A percentile compares a stretch with the other conserved stretches of the same genome.
Conservation (phyloP, 2,113 vertebrate genomes). For the Esox niger region DNA sequence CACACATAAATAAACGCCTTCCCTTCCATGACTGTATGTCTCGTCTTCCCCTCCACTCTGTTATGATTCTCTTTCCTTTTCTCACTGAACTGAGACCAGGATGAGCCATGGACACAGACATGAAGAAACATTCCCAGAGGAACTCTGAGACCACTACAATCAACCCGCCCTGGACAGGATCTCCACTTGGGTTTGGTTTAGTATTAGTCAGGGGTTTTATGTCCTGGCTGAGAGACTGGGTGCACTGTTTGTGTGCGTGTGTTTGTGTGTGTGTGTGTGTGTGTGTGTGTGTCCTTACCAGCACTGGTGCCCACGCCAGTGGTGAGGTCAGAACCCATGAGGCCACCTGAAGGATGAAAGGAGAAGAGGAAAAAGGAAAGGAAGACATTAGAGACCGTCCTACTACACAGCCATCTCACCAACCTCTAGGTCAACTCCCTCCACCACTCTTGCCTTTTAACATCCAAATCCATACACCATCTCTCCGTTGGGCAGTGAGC, state of each 20-base stretch:
- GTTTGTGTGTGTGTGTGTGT: slow-evolving; percentile 37
- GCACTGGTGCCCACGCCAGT: slow-evolving; percentile 99
- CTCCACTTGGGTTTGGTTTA: slow-evolving; percentile 60
- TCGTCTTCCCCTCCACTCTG: slow-evolving; percentile 35
- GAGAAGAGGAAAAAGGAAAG: slow-evolving; percentile 54
- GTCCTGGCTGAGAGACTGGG: slow-evolving; percentile 56
- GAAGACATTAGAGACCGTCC: slow-evolving; percentile 57
- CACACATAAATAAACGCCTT: slow-evolving; percentile 8
- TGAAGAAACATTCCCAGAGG: slow-evolving; percentile 61
- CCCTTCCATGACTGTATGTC: slow-evolving; percentile 17
- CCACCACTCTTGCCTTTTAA: slow-evolving; percentile 34
- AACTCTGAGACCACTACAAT: slow-evolving; percentile 61
- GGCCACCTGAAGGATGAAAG: slow-evolving; percentile 84
- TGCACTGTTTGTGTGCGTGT: slow-evolving; percentile 25
- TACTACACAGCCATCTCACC: slow-evolving; percentile 29
- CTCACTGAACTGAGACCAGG: slow-evolving; percentile 43
- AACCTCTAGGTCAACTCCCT: slow-evolving; percentile 36
- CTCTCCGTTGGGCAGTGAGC: no score
- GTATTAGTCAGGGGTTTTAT: slow-evolving; percentile 67
- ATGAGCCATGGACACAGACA: slow-evolving; percentile 54
- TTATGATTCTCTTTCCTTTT: slow-evolving; percentile 34
- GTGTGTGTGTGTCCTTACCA: slow-evolving; percentile 77
- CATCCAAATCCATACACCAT: no score
- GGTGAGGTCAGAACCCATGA: slow-evolving; percentile 98
- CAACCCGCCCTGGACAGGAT: slow-evolving; percentile 61